Percentiles rank a stretch among this genome's conserved stretches.
phyloP scores from a whole-genome alignment of 2,113 vertebrate species.

The Salminus brasiliensis region DNA sequence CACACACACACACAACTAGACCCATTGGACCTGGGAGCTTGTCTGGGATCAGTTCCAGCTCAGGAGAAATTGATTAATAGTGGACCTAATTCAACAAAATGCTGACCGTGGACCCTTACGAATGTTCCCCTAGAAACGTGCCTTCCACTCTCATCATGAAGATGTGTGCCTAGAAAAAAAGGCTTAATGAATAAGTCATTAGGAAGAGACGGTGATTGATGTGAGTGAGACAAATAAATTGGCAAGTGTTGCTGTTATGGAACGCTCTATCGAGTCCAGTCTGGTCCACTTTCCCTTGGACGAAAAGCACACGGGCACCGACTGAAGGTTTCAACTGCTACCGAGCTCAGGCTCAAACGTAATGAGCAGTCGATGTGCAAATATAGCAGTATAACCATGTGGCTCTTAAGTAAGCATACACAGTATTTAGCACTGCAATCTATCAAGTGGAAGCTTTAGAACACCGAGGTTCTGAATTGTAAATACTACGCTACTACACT shows the following conservation, averaged over 20 bases:
- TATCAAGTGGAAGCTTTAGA: not conserved
- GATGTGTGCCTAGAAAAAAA: constrained; percentile 70
- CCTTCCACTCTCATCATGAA: constrained; percentile 69
- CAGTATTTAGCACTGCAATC: not conserved
- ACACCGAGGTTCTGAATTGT: not conserved
- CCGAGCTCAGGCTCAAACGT: not conserved
- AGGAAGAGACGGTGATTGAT: constrained; percentile 75
- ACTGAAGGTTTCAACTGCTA: not conserved
- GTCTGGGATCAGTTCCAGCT: constrained; percentile 69
- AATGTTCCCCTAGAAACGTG: constrained; percentile 65
- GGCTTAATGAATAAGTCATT: constrained; percentile 80
- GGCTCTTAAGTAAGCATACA: not conserved
- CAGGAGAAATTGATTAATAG: constrained; percentile 74
- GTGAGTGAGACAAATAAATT: constrained; percentile 65
- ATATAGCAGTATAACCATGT: constrained; percentile 11
- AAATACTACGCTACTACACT: too few species aligned
- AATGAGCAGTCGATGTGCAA: constrained; percentile 33
- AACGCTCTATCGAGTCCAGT: constrained; percentile 17
- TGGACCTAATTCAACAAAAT: constrained; percentile 72
- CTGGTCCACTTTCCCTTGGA: constrained; percentile 13
- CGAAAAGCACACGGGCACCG: constrained; percentile 5
- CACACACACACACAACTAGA: constrained; percentile 4
- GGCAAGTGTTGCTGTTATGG: constrained; percentile 49
- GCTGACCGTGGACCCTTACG: constrained; percentile 68
- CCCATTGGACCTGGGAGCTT: constrained; percentile 32